These are phyloP conservation scores for Myotis yumanensis DNA, from an alignment of 2,113 vertebrate genomes.

Conservation along the genomic window DNA sequence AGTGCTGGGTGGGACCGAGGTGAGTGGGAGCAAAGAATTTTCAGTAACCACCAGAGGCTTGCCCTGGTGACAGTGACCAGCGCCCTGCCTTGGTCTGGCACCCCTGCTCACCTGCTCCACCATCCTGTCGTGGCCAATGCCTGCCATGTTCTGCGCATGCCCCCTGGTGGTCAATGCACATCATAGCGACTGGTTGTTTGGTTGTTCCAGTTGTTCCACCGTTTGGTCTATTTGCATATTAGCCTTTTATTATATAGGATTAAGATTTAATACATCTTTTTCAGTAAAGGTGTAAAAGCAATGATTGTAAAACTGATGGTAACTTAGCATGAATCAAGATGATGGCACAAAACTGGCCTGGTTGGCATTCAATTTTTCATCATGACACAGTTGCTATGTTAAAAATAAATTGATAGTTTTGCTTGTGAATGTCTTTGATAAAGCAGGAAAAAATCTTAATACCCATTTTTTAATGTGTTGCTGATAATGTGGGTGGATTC, in stretches of 20 bases:
- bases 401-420: not conserved
- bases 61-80: no score
- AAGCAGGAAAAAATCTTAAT: not conserved
- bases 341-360: not conserved
- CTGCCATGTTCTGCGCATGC: no score
- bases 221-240: no score
- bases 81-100: no score
- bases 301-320: not conserved
- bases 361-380: not conserved
- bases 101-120: no score
- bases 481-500: not conserved
- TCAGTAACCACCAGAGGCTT: no score
- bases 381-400: not conserved
- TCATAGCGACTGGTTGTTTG: no score
- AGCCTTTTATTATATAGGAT: no score
- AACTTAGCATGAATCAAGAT: not conserved
- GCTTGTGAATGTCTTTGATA: not conserved
- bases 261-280: not conserved
- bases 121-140: no score
- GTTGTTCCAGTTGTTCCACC: no score
- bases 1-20: accelerated
- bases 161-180: no score
- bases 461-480: not conserved
- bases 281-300: not conserved
- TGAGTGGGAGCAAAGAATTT: no score